A percentile compares a stretch with the other conserved stretches of the same genome.
Evolutionary conservation across 2,113 vertebrate species (phyloP).

Genomic region (Platysternon megacephalum): DNA sequence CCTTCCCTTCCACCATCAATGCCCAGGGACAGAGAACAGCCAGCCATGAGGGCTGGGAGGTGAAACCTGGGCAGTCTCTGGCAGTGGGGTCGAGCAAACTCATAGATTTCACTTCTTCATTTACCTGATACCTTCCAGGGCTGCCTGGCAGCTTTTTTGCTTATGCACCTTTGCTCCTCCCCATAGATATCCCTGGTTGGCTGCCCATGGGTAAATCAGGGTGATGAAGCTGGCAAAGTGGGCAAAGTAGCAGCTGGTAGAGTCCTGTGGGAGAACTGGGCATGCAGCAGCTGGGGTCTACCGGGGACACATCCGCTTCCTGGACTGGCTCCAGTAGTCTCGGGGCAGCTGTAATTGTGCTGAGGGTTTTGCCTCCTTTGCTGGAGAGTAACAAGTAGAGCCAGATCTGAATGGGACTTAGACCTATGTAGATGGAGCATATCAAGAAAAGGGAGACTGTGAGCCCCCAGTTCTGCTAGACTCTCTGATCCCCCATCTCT

Average conservation of each 20-base stretch:
- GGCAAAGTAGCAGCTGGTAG: neutral
- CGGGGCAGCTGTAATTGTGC: neutral
- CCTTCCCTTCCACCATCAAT: neutral
- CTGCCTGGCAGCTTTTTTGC: neutral
- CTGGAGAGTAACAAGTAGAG: neutral
- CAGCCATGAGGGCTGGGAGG: neutral
- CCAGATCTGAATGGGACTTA: neutral
- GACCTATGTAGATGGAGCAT: neutral
- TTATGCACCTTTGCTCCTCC: neutral
- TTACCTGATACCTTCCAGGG: neutral
- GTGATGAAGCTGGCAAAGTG: neutral
- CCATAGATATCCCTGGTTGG: neutral
- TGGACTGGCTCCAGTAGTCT: neutral
- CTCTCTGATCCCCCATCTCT: neutral
- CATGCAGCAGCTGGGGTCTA: neutral
- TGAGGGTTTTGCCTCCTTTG: neutral
- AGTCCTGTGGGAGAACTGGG: neutral
- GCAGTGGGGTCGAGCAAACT: neutral
- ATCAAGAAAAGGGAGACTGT: neutral
- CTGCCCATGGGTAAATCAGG: neutral
- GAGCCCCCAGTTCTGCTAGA: neutral
- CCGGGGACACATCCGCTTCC: too few species aligned
- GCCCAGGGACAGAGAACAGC: neutral
- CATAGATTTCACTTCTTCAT: neutral
- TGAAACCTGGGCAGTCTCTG: neutral